Evolutionary conservation across 2,113 vertebrate species (phyloP).

Genomic region (Crotalus helleri): DNA sequence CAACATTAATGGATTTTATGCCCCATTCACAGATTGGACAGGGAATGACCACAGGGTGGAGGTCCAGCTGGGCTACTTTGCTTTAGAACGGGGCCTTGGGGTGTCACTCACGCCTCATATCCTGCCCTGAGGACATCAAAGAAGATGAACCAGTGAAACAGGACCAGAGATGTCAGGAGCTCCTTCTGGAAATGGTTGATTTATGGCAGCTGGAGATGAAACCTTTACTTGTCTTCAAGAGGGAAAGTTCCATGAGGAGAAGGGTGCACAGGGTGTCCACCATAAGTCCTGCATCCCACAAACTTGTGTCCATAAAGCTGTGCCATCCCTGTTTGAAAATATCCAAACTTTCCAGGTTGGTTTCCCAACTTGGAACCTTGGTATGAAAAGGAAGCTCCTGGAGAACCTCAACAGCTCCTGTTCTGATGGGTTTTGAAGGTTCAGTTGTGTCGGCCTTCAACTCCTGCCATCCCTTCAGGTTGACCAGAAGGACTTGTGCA

Average conservation of each 20-base stretch:
- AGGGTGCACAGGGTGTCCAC: neutral
- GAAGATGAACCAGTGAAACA: neutral
- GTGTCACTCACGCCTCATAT: neutral
- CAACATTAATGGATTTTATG: neutral
- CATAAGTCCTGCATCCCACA: neutral
- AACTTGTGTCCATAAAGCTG: too few relatives aligned
- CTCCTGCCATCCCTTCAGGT: neutral
- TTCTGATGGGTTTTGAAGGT: neutral
- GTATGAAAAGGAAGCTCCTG: too few relatives aligned
- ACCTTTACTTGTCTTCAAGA: neutral
- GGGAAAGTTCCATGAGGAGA: neutral
- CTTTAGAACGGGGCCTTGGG: neutral
- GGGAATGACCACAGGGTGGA: neutral
- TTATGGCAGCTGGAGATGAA: neutral
- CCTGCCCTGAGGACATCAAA: too few relatives aligned
- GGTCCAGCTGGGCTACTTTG: neutral
- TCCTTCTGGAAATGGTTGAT: neutral
- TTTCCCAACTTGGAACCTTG: neutral
- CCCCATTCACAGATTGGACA: neutral
- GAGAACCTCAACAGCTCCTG: neutral
- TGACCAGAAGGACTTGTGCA: neutral
- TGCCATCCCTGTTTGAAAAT: neutral
- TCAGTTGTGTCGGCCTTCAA: neutral
- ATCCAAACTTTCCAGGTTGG: neutral
- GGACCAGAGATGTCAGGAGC: fast-evolving